These are phyloP conservation scores for Salticus scenicus DNA, from an alignment of 2,888 invertebrate species.

Conservation along the genomic window DNA sequence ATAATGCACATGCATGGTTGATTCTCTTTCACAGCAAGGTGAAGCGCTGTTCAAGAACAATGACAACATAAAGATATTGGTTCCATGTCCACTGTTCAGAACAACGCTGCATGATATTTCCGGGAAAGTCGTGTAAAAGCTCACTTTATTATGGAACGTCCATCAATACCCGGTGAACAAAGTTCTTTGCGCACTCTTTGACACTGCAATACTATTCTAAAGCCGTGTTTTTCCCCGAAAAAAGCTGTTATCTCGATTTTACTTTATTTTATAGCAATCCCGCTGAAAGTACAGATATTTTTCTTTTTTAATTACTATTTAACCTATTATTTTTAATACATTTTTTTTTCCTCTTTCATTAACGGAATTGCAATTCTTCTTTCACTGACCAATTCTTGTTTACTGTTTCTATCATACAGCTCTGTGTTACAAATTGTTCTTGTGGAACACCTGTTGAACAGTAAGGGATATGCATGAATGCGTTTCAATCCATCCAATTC, in stretches of 20 bases:
- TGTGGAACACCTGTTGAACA: slow-evolving; percentile 65
- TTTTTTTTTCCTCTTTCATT: background rate
- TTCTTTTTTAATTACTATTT: background rate
- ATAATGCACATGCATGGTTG: slow-evolving; percentile 37
- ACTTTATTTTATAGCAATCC: background rate
- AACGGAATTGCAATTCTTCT: slow-evolving; percentile 16
- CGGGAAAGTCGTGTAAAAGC: slow-evolving; percentile 45
- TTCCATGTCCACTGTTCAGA: slow-evolving; percentile 30
- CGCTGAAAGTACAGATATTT: background rate
- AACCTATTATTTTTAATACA: background rate
- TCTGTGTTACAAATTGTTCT: slow-evolving; percentile 61
- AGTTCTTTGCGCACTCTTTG: slow-evolving; percentile 7
- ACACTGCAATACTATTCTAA: background rate
- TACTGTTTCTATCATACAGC: slow-evolving; percentile 35
- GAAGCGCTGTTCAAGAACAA: slow-evolving; percentile 32
- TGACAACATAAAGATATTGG: slow-evolving; percentile 21
- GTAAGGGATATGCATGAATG: slow-evolving; percentile 52
- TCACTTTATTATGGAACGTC: slow-evolving; percentile 40
- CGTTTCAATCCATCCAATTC: slow-evolving; percentile 20
- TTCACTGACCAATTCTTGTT: slow-evolving; percentile 23
- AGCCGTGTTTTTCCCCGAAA: background rate
- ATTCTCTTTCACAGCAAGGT: slow-evolving; percentile 33
- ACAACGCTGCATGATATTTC: slow-evolving; percentile 40
- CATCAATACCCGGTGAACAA: slow-evolving; percentile 50
- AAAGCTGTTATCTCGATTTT: background rate